Evolutionary conservation across 2,797 vertebrate genomes (phyloP).

Genomic region (Halcyon leucocephala): DNA sequence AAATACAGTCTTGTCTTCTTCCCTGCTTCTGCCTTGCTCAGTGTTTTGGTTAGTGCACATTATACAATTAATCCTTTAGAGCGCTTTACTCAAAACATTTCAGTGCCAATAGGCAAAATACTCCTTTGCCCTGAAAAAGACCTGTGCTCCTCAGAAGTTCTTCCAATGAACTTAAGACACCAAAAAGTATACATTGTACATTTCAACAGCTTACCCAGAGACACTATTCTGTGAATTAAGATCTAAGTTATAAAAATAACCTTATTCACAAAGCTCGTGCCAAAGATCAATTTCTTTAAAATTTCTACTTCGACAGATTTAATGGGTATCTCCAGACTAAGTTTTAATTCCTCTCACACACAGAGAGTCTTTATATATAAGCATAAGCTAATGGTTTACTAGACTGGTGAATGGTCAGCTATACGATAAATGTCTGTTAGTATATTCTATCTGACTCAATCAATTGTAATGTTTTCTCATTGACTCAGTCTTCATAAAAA

Average conservation of each 20-base stretch:
- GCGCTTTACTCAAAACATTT: neutral
- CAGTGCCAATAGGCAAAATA: neutral
- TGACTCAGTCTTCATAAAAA: neutral
- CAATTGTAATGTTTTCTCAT: neutral
- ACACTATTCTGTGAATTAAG: neutral
- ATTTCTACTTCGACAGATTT: neutral
- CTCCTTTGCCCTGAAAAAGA: neutral
- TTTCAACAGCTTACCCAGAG: neutral
- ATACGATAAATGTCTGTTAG: neutral
- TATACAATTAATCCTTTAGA: neutral
- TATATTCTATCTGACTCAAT: neutral
- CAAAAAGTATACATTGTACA: neutral
- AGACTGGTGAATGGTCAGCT: neutral
- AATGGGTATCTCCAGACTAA: neutral
- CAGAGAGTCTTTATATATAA: neutral
- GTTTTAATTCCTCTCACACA: neutral
- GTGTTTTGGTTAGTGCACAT: neutral
- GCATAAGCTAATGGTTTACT: neutral
- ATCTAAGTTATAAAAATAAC: neutral
- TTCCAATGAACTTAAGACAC: neutral
- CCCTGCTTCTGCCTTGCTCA: neutral
- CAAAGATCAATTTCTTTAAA: neutral
- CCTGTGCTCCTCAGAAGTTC: neutral
- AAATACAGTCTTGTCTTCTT: slow-evolving; percentile 19
- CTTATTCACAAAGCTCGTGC: neutral